Conservation (phyloP, 35 echinoderm and acorn worm genomes). For the Strongylocentrotus purpuratus region DNA sequence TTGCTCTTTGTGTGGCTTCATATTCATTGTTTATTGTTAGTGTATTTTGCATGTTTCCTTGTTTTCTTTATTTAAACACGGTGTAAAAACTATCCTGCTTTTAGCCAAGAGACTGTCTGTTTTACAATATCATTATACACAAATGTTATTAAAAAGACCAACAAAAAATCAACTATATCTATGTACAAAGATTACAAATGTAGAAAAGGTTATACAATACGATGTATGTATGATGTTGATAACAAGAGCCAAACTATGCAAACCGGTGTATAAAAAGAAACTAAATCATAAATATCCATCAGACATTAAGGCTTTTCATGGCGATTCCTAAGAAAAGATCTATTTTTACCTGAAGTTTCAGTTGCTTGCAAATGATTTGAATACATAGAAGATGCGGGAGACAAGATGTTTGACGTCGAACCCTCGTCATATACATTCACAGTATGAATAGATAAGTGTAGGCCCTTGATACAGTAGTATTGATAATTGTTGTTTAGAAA, state of each 20-base stretch:
- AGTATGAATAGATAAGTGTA: constrained; percentile 3
- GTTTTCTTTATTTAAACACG: too few species aligned
- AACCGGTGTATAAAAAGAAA: neutral
- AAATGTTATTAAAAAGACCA: too few species aligned
- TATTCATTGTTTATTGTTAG: too few species aligned
- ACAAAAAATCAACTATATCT: too few species aligned
- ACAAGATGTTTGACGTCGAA: neutral
- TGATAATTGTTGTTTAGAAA: neutral
- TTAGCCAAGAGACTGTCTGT: too few species aligned
- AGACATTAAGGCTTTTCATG: neutral
- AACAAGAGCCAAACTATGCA: neutral
- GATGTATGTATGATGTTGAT: too few species aligned
- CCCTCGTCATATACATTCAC: neutral
- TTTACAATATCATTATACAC: too few species aligned
- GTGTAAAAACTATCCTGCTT: too few species aligned
- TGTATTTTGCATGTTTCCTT: too few species aligned
- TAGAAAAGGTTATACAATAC: too few species aligned
- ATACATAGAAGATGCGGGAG: neutral
- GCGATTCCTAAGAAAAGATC: neutral
- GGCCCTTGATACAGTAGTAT: neutral
- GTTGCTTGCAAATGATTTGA: neutral
- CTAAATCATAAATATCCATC: neutral
- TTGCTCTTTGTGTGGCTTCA: too few species aligned
- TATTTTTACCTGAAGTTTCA: neutral
- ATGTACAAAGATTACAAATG: too few species aligned